A percentile compares a stretch with the other conserved stretches of the same genome.
Conservation (phyloP, 64 coral and sea anemone species). For the Montipora sp. region DNA sequence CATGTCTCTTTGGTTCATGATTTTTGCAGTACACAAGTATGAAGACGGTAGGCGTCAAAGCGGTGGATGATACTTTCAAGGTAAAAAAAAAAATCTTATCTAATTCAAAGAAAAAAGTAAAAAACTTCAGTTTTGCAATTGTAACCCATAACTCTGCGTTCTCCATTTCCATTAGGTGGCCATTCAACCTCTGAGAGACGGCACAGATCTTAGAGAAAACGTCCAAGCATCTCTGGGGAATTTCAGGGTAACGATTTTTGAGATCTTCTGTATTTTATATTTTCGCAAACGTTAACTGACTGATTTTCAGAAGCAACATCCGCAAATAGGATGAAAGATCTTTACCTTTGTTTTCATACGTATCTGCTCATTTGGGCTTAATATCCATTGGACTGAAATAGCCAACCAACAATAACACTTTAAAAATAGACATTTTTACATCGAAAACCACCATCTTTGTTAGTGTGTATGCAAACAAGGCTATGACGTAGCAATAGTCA, state of each 20-base stretch:
- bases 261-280: neutral
- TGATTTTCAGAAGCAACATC: no score
- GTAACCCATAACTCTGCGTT: no score
- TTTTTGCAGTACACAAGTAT: constrained; percentile 91
- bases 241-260: constrained; percentile 76
- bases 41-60: constrained; percentile 88
- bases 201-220: constrained; percentile 95
- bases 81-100: constrained; percentile 16
- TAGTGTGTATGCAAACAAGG: no score
- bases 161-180: constrained; percentile 58
- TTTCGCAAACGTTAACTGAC: neutral
- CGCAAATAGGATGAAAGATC: no score
- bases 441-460: no score
- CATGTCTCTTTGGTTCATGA: neutral
- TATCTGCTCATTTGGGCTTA: no score
- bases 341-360: no score
- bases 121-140: neutral
- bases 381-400: no score
- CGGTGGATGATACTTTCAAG: constrained; percentile 98
- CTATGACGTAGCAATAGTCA: no score
- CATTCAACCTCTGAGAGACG: constrained; percentile 94
- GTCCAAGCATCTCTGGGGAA: constrained; percentile 84
- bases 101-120: neutral
- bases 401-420: no score
- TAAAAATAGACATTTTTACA: no score